These are phyloP conservation scores for Chydorus sphaericus DNA, from an alignment of 2,888 invertebrate genomes.

Conservation along the genomic window DNA sequence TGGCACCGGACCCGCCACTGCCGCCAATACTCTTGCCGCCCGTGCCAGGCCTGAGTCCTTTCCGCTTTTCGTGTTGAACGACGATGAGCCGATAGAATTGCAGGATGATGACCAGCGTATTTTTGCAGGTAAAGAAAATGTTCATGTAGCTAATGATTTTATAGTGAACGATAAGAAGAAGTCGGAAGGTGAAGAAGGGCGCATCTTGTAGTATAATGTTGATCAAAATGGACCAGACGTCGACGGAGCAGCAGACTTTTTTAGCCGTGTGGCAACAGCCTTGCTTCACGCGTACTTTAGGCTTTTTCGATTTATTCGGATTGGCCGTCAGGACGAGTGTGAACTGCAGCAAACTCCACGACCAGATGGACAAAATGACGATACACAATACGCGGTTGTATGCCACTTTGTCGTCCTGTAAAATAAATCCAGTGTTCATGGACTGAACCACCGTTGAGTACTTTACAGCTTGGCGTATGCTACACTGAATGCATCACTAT, in stretches of 20 bases:
- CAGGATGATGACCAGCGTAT: constrained; percentile 70
- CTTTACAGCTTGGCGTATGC: too few species aligned
- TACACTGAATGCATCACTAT: too few species aligned
- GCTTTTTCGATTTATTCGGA: constrained; percentile 11
- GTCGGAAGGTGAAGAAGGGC: constrained; percentile 70
- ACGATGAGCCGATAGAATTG: constrained; percentile 73
- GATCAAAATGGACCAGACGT: constrained; percentile 67
- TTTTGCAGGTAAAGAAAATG: constrained; percentile 89
- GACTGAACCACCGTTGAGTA: too few species aligned
- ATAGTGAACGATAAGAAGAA: constrained; percentile 74
- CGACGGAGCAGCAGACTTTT: constrained; percentile 59
- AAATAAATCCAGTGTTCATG: not conserved
- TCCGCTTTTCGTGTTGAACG: constrained; percentile 37
- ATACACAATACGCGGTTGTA: constrained; percentile 63
- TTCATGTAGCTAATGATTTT: constrained; percentile 87
- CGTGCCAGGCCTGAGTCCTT: constrained; percentile 21
- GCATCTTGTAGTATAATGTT: constrained; percentile 73
- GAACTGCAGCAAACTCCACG: constrained; percentile 85
- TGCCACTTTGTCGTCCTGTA: constrained; percentile 56
- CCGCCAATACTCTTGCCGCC: not conserved
- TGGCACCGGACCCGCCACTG: constrained; percentile 17
- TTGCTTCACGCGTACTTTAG: constrained; percentile 27
- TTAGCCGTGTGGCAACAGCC: constrained; percentile 20
- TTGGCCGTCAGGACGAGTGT: constrained; percentile 80
- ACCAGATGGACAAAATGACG: constrained; percentile 76